Base-by-base conservation (phyloP, 2,888 invertebrate genomes). In the Ophioninae sp. region DNA sequence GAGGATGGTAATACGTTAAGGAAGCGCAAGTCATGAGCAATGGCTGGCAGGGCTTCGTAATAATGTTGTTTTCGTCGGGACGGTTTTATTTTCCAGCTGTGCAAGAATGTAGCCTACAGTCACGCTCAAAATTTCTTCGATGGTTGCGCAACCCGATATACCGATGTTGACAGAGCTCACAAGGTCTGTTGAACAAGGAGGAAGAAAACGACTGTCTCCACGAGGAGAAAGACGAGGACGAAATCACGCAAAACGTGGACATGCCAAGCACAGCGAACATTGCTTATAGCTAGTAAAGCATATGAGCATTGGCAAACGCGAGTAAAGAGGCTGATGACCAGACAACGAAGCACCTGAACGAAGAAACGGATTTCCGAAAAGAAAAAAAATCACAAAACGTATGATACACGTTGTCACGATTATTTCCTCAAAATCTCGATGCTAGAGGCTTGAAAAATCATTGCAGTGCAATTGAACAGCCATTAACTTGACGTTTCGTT, bases 41-140 rank as follows among this genome's bases (percentile, higher is more conserved):
- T 92, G 92, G 91, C 91, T 90, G 91, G 90, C 91, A 90, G 89
- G 64, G 90, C 90, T 90, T 89, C 90, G 92, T 92, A 92, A 92
- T 92, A 92, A 92, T 92, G 92, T 92, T 92, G 92, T 92, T 92
- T 92, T 92, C 90, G 90, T 91, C 90, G 91, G 88, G 86, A 89
- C 90, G 90, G 84, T 91, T 92, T 92, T 92, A 92, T 92, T 92
- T 91, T 91, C 91, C 89, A 90, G 90, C 89, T 90, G 90, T 90
- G 87, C 90, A 92, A 92, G 92, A 92, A 92, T 92, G 92, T 91
- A 89, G 92, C 91, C 92, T 92, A 92, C 92, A 92, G 92, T 92
- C 92, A 90, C 87, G 85, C 86, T 89, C 92, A 92, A 92, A 92
- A 92, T 91, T 91, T 89, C 86, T 90, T 89, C 87, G 87, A 78